Base-by-base conservation (phyloP, 2,113 vertebrate genomes). In the Leuciscus idus region DNA sequence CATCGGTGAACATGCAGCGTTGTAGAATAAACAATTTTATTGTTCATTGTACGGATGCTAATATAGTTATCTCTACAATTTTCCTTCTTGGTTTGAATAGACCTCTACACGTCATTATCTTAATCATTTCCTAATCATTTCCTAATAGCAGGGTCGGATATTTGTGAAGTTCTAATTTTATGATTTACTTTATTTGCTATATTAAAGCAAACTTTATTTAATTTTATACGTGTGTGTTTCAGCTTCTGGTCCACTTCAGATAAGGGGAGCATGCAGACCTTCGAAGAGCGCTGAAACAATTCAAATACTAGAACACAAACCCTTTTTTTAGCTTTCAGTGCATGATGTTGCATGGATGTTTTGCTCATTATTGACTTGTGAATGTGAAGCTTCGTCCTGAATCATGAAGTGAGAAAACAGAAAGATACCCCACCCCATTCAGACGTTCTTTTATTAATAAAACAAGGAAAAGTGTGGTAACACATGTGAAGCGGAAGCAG, bases 371-470 rank as follows among this genome's bases (percentile, higher is more conserved):
- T 93, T 59, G 89, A 90, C 90, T 75, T 86, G 90, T 92, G 92
- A 90, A 88, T 88, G 81, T 92, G 90, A 77, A 61, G 28, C 61
- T 81, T 28, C 26, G 66, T 64, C n/a, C 26, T 81, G 26, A 81
- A 81, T 81, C 26, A 81, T 66, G 50, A 57, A 88, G 89, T 90
- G 90, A 82, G 82, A 81, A 50, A 88, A 66, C 88, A 82, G 77
- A 76, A 82, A 59, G 82, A 81, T 81, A 85, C 64, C 81, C 77
- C 88, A 81, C 88, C 80, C 83, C 73, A 90, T 88, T 85, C 86
- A 83, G 84, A 86, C 81, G 80, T 84, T 84, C 55, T 88, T 92
- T 86, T 88, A 90, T 92, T 93, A 90, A 90, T 93, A 92, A 90
- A 90, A 78, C 75, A 89, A 85, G 70, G 78, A 19, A 30, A 89